A percentile compares a stretch with the other conserved stretches of the same genome.
Conservation (phyloP, 2,797 vertebrate species). For the Cossypha caffra region DNA sequence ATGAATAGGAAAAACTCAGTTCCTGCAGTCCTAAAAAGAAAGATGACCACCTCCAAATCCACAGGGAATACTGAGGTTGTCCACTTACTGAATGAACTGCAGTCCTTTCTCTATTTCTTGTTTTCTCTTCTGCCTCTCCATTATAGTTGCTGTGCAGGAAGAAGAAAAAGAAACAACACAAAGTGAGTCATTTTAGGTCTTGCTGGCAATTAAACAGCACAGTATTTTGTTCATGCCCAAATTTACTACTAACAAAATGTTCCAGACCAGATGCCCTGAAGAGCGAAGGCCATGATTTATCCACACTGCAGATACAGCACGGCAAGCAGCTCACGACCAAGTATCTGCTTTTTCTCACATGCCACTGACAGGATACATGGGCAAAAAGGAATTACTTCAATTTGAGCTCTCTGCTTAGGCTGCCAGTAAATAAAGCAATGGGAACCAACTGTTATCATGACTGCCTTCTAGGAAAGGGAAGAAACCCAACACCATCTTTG, state of each 20-base stretch:
- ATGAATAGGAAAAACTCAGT: background rate
- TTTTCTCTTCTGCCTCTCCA: constrained; percentile 91
- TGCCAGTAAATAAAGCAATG: constrained; percentile 19
- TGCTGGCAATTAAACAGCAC: constrained; percentile 4
- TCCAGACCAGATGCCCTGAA: constrained; percentile 28
- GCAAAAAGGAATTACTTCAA: background rate
- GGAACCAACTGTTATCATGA: background rate
- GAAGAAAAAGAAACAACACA: background rate
- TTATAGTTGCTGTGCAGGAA: constrained; percentile 78
- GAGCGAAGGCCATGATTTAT: background rate
- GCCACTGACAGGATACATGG: background rate
- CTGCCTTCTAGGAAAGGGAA: constrained; percentile 1
- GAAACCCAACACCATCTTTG: background rate
- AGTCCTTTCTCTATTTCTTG: constrained; percentile 97
- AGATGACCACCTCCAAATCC: background rate
- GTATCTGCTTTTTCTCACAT: constrained; percentile 36
- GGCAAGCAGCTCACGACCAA: background rate
- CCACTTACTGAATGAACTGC: constrained; percentile 96
- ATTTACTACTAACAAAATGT: constrained; percentile 50
- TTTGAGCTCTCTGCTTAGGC: background rate
- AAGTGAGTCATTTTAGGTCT: constrained; percentile 33
- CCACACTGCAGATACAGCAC: background rate
- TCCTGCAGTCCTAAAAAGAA: background rate
- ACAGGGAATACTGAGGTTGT: background rate
- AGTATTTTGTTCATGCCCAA: constrained; percentile 1